Percentiles rank a stretch among this genome's conserved stretches.
Evolutionary conservation across 2,888 invertebrate genomes (phyloP).

Genomic region (Chrysina gloriosa): DNA sequence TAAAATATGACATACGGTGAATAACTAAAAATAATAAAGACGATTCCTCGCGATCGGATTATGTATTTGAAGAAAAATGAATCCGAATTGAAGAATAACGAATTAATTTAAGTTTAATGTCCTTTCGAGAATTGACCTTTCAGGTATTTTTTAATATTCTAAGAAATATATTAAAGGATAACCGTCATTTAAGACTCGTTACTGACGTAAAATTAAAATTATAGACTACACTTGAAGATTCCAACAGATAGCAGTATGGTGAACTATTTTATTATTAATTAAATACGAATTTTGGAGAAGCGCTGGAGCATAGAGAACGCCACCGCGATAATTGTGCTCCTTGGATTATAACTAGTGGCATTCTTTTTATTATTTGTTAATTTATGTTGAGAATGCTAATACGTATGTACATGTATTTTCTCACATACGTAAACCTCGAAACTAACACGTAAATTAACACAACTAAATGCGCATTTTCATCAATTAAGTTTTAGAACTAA

Average conservation of each 20-base stretch:
- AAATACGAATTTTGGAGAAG: no score
- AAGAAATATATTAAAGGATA: no score
- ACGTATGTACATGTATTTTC: not conserved
- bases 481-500: conserved; percentile 2
- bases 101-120: not conserved
- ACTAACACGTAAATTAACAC: not conserved
- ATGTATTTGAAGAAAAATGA: conserved; percentile 1
- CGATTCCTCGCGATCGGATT: not conserved
- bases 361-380: no score
- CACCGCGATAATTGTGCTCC: no score
- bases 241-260: no score
- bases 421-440: not conserved
- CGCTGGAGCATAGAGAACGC: no score
- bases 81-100: not conserved
- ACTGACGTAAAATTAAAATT: no score
- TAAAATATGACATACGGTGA: conserved; percentile 25
- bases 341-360: no score
- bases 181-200: no score
- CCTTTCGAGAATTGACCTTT: not conserved
- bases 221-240: no score
- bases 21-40: not conserved
- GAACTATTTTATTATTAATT: no score
- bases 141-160: not conserved
- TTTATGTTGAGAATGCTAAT: no score
- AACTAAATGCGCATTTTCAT: not conserved